Conservation (phyloP, 2,113 vertebrate species). For the cattle (Bos taurus) region DNA sequence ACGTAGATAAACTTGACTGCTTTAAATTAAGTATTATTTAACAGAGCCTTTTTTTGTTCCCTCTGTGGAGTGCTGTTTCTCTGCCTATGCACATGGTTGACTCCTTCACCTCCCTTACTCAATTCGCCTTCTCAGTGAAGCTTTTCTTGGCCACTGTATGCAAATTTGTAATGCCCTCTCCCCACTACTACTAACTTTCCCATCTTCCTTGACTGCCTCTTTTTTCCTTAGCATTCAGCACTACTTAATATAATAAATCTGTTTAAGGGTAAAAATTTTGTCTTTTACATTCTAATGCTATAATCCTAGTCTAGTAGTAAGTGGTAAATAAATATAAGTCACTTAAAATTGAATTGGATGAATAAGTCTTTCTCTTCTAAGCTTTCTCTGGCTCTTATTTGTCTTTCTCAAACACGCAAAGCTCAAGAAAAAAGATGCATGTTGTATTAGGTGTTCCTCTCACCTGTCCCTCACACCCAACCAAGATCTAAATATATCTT, state of each 20-base stretch:
- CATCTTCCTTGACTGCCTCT: not conserved
- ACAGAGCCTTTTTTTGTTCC: not conserved
- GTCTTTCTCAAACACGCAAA: not conserved
- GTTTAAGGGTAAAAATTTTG: not conserved
- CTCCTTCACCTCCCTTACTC: not conserved
- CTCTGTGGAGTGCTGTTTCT: not conserved
- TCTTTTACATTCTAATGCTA: not conserved
- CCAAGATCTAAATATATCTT: not conserved
- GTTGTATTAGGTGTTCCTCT: not conserved
- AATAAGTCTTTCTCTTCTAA: not conserved
- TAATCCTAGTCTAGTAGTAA: not conserved
- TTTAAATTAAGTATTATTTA: not conserved
- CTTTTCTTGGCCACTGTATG: not conserved
- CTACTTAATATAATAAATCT: not conserved
- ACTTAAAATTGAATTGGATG: not conserved
- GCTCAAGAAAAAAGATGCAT: not conserved
- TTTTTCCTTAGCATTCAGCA: not conserved
- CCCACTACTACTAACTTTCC: not conserved
- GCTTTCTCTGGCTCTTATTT: not conserved
- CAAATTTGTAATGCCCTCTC: not conserved
- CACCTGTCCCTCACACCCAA: not conserved
- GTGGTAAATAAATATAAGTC: not conserved
- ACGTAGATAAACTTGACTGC: not conserved
- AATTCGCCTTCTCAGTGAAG: not conserved
- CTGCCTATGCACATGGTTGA: not conserved